A percentile compares a stretch with the other conserved stretches of the same genome.
Evolutionary conservation across 2,113 vertebrate species (phyloP).

Genomic region (Sapayoa aenigma): DNA sequence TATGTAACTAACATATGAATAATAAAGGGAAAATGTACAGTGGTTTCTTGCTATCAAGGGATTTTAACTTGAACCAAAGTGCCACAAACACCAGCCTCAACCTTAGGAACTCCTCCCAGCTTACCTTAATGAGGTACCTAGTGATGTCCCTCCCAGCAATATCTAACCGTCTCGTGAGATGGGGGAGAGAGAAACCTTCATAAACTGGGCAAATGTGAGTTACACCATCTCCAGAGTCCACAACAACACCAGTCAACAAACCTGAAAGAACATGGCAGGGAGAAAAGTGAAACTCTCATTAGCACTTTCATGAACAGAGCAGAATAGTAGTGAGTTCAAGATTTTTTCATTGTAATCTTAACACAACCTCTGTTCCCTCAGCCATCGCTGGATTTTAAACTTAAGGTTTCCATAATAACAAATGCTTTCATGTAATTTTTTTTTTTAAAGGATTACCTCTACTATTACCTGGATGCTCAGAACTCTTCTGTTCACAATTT

Average conservation of each 20-base stretch:
- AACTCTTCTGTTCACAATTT: not conserved
- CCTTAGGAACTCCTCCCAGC: not conserved
- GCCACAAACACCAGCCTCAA: not conserved
- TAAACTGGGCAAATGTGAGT: constrained; percentile 99
- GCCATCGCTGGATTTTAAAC: not conserved
- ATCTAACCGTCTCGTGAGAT: constrained; percentile 93
- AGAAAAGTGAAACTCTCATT: not conserved
- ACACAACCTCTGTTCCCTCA: not conserved
- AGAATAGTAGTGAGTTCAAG: not conserved
- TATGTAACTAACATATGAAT: not conserved
- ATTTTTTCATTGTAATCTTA: not conserved
- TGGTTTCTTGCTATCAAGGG: not conserved
- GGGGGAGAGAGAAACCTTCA: constrained; percentile 96
- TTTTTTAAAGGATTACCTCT: not conserved
- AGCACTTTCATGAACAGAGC: not conserved
- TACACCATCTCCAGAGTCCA: constrained; percentile 96
- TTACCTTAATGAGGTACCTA: constrained; percentile 97
- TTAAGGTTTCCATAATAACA: not conserved
- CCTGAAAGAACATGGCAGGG: constrained; percentile 65
- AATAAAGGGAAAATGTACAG: not conserved
- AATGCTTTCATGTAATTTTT: not conserved
- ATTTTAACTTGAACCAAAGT: not conserved
- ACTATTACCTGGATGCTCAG: not conserved
- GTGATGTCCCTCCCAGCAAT: constrained; percentile 98
- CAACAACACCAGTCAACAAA: constrained; percentile 93